Evolutionary conservation across 2,113 vertebrate species (phyloP).

Genomic region (Gulo gulo): DNA sequence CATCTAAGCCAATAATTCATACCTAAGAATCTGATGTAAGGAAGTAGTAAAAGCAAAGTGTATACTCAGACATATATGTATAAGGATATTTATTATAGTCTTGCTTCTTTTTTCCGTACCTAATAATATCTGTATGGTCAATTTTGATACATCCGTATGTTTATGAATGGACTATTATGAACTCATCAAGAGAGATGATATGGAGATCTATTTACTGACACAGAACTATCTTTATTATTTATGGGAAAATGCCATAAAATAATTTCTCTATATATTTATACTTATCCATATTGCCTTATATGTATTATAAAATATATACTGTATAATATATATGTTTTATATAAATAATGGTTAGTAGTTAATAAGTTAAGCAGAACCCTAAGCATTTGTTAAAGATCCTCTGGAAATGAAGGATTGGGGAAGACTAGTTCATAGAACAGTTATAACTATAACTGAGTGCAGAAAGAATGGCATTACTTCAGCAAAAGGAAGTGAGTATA

Average conservation of each 20-base stretch:
- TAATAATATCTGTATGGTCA: not conserved
- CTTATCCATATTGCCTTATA: not conserved
- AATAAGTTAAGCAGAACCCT: not conserved
- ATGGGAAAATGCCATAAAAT: not conserved
- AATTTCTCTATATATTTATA: not conserved
- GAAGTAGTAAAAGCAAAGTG: not conserved
- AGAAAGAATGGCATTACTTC: not conserved
- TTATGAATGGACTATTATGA: not conserved
- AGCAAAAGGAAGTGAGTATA: not conserved
- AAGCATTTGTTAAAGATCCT: not conserved
- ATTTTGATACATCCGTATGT: not conserved
- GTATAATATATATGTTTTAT: not conserved
- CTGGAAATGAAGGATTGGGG: not conserved
- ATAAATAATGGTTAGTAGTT: not conserved
- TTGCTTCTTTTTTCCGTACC: not conserved
- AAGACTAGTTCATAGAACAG: not conserved
- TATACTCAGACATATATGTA: not conserved
- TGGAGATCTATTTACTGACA: not conserved
- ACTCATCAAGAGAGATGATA: not conserved
- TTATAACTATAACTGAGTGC: not conserved
- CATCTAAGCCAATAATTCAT: not conserved
- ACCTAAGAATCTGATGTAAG: not conserved
- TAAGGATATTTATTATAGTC: not conserved
- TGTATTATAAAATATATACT: not conserved
- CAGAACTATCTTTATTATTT: not conserved